Conservation (phyloP, 2,113 vertebrate genomes). For the Merops nubicus region DNA sequence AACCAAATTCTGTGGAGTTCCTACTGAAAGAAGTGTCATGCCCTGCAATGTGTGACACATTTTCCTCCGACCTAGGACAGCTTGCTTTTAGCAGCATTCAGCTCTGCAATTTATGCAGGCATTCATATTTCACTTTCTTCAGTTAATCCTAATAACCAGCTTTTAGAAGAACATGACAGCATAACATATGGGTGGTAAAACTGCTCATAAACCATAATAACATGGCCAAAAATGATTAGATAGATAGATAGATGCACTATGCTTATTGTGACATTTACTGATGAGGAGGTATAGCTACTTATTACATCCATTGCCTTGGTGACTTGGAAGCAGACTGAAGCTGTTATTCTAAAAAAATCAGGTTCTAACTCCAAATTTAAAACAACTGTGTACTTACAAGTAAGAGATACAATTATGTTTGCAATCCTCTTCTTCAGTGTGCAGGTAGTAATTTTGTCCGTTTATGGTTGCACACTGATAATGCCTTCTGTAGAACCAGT, state of each 20-base stretch:
- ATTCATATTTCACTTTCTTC: slow-evolving; percentile 53
- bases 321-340: slow-evolving; percentile 47
- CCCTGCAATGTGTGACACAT: neutral
- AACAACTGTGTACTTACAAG: slow-evolving; percentile 46
- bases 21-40: neutral
- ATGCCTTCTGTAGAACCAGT: neutral
- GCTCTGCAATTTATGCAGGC: slow-evolving; percentile 24
- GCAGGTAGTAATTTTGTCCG: slow-evolving; percentile 68
- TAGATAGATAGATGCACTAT: slow-evolving; percentile 32
- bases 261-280: slow-evolving; percentile 55
- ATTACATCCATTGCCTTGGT: slow-evolving; percentile 58
- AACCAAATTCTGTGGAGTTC: neutral
- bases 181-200: slow-evolving; percentile 58
- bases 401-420: slow-evolving; percentile 65
- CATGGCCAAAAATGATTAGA: slow-evolving; percentile 31
- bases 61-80: slow-evolving; percentile 3
- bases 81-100: slow-evolving; percentile 19
- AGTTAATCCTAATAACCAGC: slow-evolving; percentile 61
- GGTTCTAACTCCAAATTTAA: slow-evolving; percentile 46
- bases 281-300: slow-evolving; percentile 59
- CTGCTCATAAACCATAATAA: slow-evolving; percentile 58
- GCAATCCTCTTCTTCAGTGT: slow-evolving; percentile 29
- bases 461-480: slow-evolving; percentile 53
- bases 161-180: slow-evolving; percentile 56
- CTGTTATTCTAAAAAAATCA: slow-evolving; percentile 50